Evolutionary conservation across 2,797 vertebrate genomes (phyloP).

Genomic region (Protosalanx chinensis): DNA sequence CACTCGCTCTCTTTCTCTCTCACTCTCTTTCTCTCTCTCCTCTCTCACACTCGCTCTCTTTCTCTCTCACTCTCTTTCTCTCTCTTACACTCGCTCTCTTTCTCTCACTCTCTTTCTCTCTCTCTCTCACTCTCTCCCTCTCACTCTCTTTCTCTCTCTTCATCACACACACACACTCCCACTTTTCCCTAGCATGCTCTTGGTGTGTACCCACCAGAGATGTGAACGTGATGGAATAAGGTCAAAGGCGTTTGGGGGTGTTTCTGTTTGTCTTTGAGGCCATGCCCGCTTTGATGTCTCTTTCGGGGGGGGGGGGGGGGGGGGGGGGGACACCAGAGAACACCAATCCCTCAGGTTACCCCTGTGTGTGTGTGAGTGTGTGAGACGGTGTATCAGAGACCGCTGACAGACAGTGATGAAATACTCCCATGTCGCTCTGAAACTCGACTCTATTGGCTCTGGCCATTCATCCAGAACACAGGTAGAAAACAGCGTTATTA

Average conservation of each 20-base stretch:
- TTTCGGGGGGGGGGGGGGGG: conserved; percentile 11
- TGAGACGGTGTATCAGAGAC: neutral
- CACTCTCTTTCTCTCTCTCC: conserved; percentile 11
- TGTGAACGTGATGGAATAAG: conserved; percentile 59
- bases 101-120: neutral
- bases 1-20: too few relatives aligned
- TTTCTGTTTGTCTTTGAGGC: conserved; percentile 40
- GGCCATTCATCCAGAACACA: conserved; percentile 16
- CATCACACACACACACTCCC: neutral
- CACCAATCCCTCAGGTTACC: conserved; percentile 24
- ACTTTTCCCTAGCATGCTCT: neutral
- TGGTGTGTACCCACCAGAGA: conserved; percentile 1
- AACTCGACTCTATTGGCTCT: neutral
- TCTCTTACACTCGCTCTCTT: conserved; percentile 14
- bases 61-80: too few relatives aligned
- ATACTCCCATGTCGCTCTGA: neutral
- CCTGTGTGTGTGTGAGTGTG: conserved; percentile 22
- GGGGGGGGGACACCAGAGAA: conserved; percentile 32
- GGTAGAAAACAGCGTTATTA: conserved; percentile 26
- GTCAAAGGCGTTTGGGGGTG: conserved; percentile 49
- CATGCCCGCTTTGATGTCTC: conserved; percentile 43
- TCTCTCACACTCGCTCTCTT: neutral
- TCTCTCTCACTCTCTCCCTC: conserved; percentile 10
- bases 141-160: conserved; percentile 10
- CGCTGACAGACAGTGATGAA: neutral